Evolutionary conservation across 1,140 invertebrate species (phyloP).

Genomic region (Rhopalosiphum maidis): DNA sequence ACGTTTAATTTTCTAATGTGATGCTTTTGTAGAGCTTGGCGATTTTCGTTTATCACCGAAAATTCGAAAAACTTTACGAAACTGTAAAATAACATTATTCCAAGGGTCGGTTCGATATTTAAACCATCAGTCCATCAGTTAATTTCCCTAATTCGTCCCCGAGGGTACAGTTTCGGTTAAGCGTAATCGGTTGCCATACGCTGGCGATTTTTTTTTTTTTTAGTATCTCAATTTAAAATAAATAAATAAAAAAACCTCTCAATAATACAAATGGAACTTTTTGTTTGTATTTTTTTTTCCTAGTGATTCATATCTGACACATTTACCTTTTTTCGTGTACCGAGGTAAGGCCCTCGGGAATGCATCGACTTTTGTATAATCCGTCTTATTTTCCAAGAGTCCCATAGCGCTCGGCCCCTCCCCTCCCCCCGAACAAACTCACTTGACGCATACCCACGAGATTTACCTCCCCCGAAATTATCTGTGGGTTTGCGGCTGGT

Average conservation of each 20-base stretch:
- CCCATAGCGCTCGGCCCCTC: background rate
- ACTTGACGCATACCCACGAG: background rate
- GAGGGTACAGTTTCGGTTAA: background rate
- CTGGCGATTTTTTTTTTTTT: background rate
- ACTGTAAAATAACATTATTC: too few relatives aligned
- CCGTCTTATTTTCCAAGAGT: slow-evolving; percentile 41
- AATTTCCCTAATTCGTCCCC: slow-evolving; percentile 39
- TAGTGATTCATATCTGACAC: slow-evolving; percentile 33
- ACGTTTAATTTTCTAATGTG: slow-evolving; percentile 24
- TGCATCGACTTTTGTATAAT: slow-evolving; percentile 42
- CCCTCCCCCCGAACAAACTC: background rate
- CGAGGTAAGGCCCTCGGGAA: slow-evolving; percentile 23
- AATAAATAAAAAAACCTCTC: slow-evolving; percentile 35
- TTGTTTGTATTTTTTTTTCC: slow-evolving; percentile 1
- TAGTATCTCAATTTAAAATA: slow-evolving; percentile 23
- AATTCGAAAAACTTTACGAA: slow-evolving; percentile 16
- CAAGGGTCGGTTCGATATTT: background rate
- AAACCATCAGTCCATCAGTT: slow-evolving; percentile 5
- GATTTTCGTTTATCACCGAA: background rate
- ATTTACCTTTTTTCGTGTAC: slow-evolving; percentile 23
- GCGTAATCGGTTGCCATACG: background rate
- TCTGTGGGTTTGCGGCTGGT: background rate
- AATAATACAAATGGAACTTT: slow-evolving; percentile 36
- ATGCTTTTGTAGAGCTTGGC: background rate
- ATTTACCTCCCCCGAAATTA: background rate